These are phyloP conservation scores for Oreochromis spilurus DNA, from an alignment of 2,113 vertebrate genomes.

Conservation along the genomic window DNA sequence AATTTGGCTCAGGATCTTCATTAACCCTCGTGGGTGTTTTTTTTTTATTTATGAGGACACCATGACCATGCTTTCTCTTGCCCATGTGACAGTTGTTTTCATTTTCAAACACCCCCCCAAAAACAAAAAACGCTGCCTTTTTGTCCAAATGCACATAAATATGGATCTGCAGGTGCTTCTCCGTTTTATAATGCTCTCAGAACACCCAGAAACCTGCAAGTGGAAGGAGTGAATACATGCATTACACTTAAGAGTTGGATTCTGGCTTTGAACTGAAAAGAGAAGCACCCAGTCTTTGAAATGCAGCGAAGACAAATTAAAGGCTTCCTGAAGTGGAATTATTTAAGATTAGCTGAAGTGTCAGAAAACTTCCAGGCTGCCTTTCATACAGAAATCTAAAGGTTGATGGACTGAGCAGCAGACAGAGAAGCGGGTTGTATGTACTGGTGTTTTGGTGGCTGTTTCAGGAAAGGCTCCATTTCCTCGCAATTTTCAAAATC, in stretches of 20 bases:
- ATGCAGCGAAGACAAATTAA: background rate
- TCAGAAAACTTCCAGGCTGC: background rate
- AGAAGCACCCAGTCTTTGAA: background rate
- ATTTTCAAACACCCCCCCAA: background rate
- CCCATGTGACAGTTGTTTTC: background rate
- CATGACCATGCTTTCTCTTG: background rate
- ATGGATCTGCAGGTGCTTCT: background rate
- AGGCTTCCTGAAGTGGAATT: conserved; percentile 1
- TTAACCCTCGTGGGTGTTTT: conserved; percentile 2
- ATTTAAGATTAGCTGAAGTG: background rate
- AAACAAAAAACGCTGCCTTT: background rate
- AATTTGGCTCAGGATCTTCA: background rate
- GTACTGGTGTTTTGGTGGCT: background rate
- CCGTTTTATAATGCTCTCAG: background rate
- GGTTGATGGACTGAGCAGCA: background rate
- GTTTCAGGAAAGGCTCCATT: background rate
- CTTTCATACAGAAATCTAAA: background rate
- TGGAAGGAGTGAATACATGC: background rate
- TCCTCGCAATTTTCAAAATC: background rate
- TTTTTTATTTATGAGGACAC: background rate
- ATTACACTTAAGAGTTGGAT: background rate
- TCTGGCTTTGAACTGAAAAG: background rate
- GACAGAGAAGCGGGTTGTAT: background rate
- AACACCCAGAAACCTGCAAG: background rate
- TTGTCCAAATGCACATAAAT: background rate